phyloP scores from a whole-genome alignment of 2,888 invertebrate genomes.

The Protophormia terraenovae region DNA sequence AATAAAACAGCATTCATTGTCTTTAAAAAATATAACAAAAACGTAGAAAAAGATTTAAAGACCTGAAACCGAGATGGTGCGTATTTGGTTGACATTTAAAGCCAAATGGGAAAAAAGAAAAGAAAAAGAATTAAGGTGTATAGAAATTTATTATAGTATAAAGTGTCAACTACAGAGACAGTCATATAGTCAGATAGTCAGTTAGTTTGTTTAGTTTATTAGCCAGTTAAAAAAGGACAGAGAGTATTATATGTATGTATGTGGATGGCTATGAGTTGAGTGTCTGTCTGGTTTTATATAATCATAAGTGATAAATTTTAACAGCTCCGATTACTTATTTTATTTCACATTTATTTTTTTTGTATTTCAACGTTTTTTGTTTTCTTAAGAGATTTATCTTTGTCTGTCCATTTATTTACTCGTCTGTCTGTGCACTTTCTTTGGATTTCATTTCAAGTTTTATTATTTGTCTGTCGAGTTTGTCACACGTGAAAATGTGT shows the following conservation, averaged over 20 bases:
- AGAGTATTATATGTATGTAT: too few relatives aligned
- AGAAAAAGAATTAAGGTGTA: slow-evolving; percentile 33
- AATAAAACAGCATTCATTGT: slow-evolving; percentile 47
- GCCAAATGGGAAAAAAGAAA: slow-evolving; percentile 10
- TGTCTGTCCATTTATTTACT: not conserved
- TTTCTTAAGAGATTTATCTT: slow-evolving; percentile 17
- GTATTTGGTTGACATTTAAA: slow-evolving; percentile 44
- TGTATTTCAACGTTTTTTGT: not conserved
- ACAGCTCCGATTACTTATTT: slow-evolving; percentile 64
- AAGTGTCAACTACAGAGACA: slow-evolving; percentile 31
- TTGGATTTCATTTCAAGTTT: not conserved
- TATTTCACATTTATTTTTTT: not conserved
- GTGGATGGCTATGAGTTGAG: not conserved
- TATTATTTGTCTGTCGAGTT: not conserved
- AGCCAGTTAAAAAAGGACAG: slow-evolving; percentile 1
- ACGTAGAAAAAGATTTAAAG: not conserved
- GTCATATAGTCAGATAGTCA: not conserved
- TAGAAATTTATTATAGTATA: slow-evolving; percentile 30
- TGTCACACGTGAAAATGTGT: slow-evolving; percentile 37
- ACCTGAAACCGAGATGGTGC: slow-evolving; percentile 7
- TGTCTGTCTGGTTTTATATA: slow-evolving; percentile 14
- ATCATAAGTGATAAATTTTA: slow-evolving; percentile 59
- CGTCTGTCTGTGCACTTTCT: not conserved
- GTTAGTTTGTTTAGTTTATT: not conserved
- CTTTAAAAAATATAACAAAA: not conserved